Percentiles rank a stretch among this genome's conserved stretches.
Conservation (phyloP, 2,888 invertebrate genomes). For the Nemoura dubitans region DNA sequence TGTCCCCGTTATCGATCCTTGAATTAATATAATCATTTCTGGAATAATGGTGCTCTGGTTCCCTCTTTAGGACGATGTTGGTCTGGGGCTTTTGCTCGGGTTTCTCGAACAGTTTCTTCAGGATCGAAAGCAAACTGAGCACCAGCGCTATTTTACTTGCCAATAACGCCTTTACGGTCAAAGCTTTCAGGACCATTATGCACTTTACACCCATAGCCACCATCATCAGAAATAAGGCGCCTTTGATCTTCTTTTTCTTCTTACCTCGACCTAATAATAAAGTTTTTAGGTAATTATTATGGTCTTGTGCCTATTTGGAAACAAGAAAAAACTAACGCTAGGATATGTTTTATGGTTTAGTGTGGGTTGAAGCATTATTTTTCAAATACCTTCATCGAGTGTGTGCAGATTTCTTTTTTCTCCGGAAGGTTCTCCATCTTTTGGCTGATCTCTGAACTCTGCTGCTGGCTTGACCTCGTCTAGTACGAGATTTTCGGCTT, state of each 20-base stretch:
- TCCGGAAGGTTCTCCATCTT: neutral
- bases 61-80: neutral
- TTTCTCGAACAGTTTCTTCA: constrained; percentile 17
- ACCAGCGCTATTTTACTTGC: constrained; percentile 27
- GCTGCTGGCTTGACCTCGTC: neutral
- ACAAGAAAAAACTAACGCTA: neutral
- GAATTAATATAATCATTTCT: neutral
- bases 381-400: neutral
- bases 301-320: neutral
- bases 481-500: neutral
- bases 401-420: neutral
- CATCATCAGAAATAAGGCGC: neutral
- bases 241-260: constrained; percentile 30
- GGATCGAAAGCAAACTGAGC: constrained; percentile 1
- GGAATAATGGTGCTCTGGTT: neutral
- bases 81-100: constrained; percentile 4
- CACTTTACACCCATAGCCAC: constrained; percentile 25
- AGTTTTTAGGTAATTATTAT: neutral
- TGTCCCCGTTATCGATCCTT: neutral
- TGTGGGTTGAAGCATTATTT: neutral
- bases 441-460: neutral
- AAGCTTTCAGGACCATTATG: constrained; percentile 31
- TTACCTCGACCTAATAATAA: constrained; percentile 24
- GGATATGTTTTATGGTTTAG: neutral
- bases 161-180: constrained; percentile 35